Base-by-base conservation (phyloP, 23 tunicate species). In the Ascidia mentula region DNA sequence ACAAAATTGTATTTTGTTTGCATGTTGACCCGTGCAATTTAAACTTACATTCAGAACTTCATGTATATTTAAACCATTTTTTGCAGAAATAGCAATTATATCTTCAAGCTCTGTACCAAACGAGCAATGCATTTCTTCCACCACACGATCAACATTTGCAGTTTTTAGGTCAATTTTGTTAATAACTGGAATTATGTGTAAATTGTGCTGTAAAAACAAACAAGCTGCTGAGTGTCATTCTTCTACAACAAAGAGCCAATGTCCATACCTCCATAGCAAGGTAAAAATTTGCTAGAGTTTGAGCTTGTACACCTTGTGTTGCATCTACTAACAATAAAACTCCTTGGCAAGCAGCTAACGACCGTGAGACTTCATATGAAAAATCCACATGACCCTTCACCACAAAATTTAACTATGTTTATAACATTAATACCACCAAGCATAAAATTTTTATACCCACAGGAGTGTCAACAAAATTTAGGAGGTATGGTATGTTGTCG, bases 251-350 rank as follows among this genome's bases (percentile, higher is more conserved):
- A 31, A 33, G 32, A 28, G n/a, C n/a, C n/a, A n/a, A n/a, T 15
- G 34, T 73, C 12, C 72, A 40, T 38, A 87, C 88, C 80, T 94
- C 98, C 84, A 94, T 79, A 5, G 98, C 75, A 42, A 94, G 80
- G 42, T 87, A 88, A 77, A 88, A 94, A 65, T 94, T 94, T 0
- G 98, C 87, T 36, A 94, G 46, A n/a, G 98, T 94, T 71, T 94
- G 98, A 3, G 98, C 98, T 80, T 92, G 92, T 8, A 92, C 86
- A 0, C 98, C 98, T 82, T 95, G 98, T n/a, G 98, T 45, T 7
- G 98, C 98, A 85, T 95, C 98, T 0, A 95, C 98, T 6, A 95
- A 61, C 6, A 95, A 82, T n/a, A 95, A 32, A 60, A 95, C 98
- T 38, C 98, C 98, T 78, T 95, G 95, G 60, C 98, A 95, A 45